A percentile compares a stretch with the other conserved stretches of the same genome.
Conservation (phyloP, 2,113 vertebrate species). For the Sturnira hondurensis region DNA sequence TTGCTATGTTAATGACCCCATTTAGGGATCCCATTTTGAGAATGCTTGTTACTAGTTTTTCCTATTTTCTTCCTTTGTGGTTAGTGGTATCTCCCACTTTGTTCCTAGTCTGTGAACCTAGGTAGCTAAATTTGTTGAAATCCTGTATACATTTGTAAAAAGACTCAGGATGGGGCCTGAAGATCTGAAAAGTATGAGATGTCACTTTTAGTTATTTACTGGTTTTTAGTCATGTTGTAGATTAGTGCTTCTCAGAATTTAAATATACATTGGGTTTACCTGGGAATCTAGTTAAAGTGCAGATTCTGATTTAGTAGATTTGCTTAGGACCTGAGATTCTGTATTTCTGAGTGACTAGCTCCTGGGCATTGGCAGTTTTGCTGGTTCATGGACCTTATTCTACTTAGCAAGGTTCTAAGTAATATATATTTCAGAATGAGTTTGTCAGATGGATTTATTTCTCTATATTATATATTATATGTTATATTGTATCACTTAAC, state of each 20-base stretch:
- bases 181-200: neutral
- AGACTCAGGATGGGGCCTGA: neutral
- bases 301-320: neutral
- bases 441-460: neutral
- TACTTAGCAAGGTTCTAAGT: neutral
- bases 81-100: neutral
- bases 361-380: neutral
- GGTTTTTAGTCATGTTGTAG: neutral
- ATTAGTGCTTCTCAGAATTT: neutral
- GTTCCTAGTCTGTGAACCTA: neutral
- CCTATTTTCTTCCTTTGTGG: constrained; percentile 8
- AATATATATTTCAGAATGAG: neutral
- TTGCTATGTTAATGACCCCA: neutral
- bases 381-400: neutral
- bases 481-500: neutral
- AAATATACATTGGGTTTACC: neutral
- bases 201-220: neutral
- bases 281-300: neutral
- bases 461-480: neutral
- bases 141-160: constrained; percentile 10
- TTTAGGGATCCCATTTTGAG: neutral
- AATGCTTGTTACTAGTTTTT: constrained; percentile 11
- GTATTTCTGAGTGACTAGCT: neutral
- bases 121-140: neutral
- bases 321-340: neutral